phyloP scores from a whole-genome alignment of 1,140 invertebrate species.

The Globodera rostochiensis region DNA sequence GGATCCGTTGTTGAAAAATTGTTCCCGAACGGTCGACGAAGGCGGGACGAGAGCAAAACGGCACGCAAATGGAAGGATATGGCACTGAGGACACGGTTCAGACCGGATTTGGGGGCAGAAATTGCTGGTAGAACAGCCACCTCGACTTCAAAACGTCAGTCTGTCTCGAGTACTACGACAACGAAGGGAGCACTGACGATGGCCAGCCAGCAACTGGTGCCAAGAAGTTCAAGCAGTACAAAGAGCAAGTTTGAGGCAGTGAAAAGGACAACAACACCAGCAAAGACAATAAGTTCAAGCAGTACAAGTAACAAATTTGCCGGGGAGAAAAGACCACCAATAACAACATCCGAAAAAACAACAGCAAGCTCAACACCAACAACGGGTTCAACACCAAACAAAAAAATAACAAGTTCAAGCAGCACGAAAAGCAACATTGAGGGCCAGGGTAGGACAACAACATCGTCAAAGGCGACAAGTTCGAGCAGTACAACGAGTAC shows the following conservation, averaged over 20 bases:
- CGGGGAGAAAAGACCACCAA: background rate
- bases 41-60: background rate
- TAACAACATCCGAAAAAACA: background rate
- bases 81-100: background rate
- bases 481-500: background rate
- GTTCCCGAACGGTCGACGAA: background rate
- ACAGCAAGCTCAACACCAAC: no score
- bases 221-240: no score
- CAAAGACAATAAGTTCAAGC: background rate
- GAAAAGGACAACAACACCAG: background rate
- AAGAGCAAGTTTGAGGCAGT: no score
- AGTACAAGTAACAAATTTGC: background rate
- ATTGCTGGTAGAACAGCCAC: background rate
- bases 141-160: no score
- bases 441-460: background rate
- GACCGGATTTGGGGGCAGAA: background rate
- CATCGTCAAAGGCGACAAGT: background rate
- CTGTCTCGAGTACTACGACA: no score
- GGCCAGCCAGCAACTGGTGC: no score
- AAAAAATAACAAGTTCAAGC: no score
- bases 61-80: background rate
- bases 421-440: no score
- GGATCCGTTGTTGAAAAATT: background rate
- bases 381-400: no score
- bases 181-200: no score